phyloP scores from a whole-genome alignment of 2,797 vertebrate genomes.

The Typhlichthys eigenmanni region DNA sequence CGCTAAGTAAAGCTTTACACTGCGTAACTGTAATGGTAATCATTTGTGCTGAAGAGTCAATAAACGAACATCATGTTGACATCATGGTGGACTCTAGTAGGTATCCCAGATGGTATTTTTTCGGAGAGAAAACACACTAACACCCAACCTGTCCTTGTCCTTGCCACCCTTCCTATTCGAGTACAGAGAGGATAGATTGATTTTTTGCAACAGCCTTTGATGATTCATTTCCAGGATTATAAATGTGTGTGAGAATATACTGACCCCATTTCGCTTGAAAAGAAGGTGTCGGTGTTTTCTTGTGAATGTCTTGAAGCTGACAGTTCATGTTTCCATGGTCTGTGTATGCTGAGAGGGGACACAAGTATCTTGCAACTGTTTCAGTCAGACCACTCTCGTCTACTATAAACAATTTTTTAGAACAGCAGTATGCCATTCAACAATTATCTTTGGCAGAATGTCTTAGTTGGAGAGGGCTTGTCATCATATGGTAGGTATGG shows the following conservation, averaged over 20 bases:
- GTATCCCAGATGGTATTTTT: background rate
- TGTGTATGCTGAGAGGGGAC: too few relatives aligned
- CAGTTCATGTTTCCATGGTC: too few relatives aligned
- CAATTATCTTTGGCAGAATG: too few relatives aligned
- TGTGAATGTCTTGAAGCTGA: too few relatives aligned
- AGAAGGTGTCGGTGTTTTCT: background rate
- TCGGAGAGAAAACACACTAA: background rate
- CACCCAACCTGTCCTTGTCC: background rate
- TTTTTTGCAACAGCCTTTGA: slow-evolving; percentile 7
- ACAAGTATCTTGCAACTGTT: too few relatives aligned
- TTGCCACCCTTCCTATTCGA: background rate
- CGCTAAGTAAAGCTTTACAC: too few relatives aligned
- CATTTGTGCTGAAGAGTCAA: background rate
- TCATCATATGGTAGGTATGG: too few relatives aligned
- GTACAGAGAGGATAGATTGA: background rate
- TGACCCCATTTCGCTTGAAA: background rate
- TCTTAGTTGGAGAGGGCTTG: too few relatives aligned
- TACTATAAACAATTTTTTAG: too few relatives aligned
- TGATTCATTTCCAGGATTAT: slow-evolving; percentile 3
- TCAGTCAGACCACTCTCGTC: too few relatives aligned
- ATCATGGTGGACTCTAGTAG: background rate
- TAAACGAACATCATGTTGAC: background rate
- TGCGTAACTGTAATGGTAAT: background rate
- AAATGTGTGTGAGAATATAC: slow-evolving; percentile 4
- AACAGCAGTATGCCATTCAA: too few relatives aligned